Base-by-base conservation (phyloP, 2,797 vertebrate species). In the Luscinia megarhynchos region DNA sequence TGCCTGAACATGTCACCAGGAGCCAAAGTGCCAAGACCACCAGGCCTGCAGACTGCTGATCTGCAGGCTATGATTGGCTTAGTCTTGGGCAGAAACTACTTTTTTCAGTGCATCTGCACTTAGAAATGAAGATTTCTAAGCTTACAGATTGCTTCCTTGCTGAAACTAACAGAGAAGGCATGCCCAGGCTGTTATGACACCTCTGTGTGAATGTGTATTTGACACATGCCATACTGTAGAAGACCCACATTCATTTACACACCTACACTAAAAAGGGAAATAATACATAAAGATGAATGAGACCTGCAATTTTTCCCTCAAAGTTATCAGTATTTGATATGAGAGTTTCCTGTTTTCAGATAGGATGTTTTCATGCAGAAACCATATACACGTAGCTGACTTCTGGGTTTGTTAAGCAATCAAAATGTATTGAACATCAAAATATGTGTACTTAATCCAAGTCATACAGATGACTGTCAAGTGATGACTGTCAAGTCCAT, bases 1-100 rank as follows among this genome's bases (percentile, higher is more conserved):
- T 26, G 63, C 46, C 70, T 24, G 26, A 72, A n/a, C 0, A 0
- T 58, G 67, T 38, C 0, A 2, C 69, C 73, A 30, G 57, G 45
- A 77, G 32, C 59, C 58, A 11, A 51, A 11, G 43, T n/a, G 58
- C 61, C 53, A n/a, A 55, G 41, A 32, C 84, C 36, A 21, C 48
- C 0, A 1, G 36, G 70, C 63, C 55, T 19, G 15, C 1, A 1
- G 58, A 8, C 51, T 34, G 72, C 63, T 58, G 19, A 41, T 69
- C 75, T 62, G 51, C 51, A 51, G 15, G 12, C 57, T 89, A 16
- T 19, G 41, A 32, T 4, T 27, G 68, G 14, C 32, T 77, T 40
- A 36, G 23, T 12, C 20, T 34, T 63, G 40, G 23, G 20, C 38
- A 67, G 16, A 73, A 89, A 59, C 21, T 29, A 6, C 32, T 30